Conservation (phyloP, 2,113 vertebrate genomes). For the Eubucco bourcierii region DNA sequence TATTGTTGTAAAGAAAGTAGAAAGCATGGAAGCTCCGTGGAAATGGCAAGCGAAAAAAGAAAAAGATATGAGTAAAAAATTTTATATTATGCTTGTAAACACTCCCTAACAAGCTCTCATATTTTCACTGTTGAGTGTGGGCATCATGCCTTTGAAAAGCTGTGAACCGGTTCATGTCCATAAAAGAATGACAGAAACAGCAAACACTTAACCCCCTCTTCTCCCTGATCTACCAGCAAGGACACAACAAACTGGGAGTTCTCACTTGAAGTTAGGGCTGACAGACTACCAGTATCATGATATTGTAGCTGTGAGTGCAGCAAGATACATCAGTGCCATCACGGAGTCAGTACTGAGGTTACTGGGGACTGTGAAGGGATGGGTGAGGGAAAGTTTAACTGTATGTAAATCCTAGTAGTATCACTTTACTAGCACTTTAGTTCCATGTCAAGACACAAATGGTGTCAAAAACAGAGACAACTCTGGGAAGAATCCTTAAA, state of each 20-base stretch:
- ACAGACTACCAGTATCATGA: background rate
- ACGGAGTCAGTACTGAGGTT: background rate
- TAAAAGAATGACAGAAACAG: background rate
- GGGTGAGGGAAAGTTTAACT: background rate
- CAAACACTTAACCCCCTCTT: background rate
- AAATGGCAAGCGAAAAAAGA: background rate
- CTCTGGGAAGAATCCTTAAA: background rate
- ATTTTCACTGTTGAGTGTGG: background rate
- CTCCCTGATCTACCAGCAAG: background rate
- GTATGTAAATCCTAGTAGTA: background rate
- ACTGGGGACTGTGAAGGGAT: background rate
- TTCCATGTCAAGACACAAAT: background rate
- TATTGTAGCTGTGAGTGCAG: background rate
- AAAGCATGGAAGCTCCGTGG: background rate
- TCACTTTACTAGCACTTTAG: background rate
- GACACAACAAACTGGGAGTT: background rate
- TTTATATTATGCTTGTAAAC: background rate
- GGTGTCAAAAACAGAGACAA: background rate
- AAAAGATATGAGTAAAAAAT: background rate
- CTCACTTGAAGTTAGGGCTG: background rate
- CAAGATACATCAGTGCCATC: background rate
- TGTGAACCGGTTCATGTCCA: background rate
- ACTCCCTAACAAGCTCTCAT: background rate
- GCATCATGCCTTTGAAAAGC: background rate
- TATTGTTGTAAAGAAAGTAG: background rate